Evolutionary conservation across 2,113 vertebrate species (phyloP), one percentile per base, ranked within the genome.

Genomic region (Astur gentilis): DNA sequence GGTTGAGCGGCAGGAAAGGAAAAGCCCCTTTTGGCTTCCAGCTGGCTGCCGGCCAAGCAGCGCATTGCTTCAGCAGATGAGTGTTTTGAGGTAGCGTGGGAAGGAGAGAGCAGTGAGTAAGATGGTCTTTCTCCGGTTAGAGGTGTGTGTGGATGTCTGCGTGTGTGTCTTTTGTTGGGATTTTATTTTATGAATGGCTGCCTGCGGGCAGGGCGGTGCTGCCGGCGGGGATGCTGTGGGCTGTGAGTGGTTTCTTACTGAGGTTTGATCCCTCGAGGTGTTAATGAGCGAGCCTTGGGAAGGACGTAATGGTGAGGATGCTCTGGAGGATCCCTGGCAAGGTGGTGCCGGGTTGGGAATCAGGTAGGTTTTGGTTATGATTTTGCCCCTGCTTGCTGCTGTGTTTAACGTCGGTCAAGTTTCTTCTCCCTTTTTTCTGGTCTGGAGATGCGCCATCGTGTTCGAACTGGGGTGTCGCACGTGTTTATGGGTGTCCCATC

Each of bases 21-120:
- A 97, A 98, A 98, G 94, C 97, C 98, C 97, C 97, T 97, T 97
- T 97, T 97, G 97, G 96, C 96, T 97, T 98, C 98, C 98, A 98
- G 97, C 97, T 98, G 98, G 97, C 98, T 42, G 95, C 29, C 82
- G 78, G 98, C 98, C 98, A 98, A 95, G 86, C 92, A 66, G 86
- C 66, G 92, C 83, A 88, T 95, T 96, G 96, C 97, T 95, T 93
- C 92, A 97, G 97, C 94, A 69, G 95, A 97, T 93, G 97, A 95
- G 96, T 92, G 96, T 83, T 95, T 67, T 69, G 97, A 98, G 97
- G 97, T 97, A 97, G 97, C 93, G 92, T 96, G 97, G 97, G 97
- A 97, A 97, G 97, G 97, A 97, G 95, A 83, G 97, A 96, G 95
- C 84, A 91, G 95, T 90, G 94, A 95, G 97, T 90, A 96, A 96